Base-by-base conservation (phyloP, 2,797 vertebrate species). In the Ceryle rudis region DNA sequence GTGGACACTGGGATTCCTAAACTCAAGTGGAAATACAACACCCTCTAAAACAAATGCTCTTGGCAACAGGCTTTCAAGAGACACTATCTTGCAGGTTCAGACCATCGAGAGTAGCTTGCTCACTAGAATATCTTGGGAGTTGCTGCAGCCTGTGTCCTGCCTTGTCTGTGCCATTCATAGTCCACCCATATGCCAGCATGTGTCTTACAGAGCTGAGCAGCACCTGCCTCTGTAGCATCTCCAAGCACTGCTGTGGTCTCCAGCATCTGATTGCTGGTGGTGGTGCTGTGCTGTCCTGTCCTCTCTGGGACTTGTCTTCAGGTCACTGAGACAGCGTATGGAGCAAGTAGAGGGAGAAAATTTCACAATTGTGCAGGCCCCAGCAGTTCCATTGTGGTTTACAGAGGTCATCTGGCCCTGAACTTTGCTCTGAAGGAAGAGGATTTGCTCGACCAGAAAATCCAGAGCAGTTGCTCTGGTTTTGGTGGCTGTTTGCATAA, bases 101-200 rank as follows among this genome's bases (percentile, higher is more conserved):
- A 2, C 17, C 51, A 17, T 21, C 35, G 25, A 25, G 44, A 81
- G 47, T 35, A 37, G 19, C 23, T 91, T 80, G n/a, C 9, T 81
- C 19, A 11, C 55, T 69, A 1, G 44, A 54, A 78, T 49, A 69
- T 74, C 72, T 51, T 46, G 64, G 33, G 42, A 41, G 15, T 22
- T 89, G 39, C 55, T 80, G 60, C 35, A 62, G 70, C 33, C 23
- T 65, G 33, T 10, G 42, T 75, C 37, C 70, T 86, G 54, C 29
- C 21, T 10, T 69, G n/a, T 16, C 46, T 41, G 33, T 70, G 57
- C 19, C 16, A 4, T 72, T 42, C 11, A 1, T 5, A 73, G 42
- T n/a, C 37, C 16, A 13, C 51, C 42, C 9, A 0, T 26, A 11
- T 54, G 47, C 35, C 42, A 21, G 18, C 0, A 0, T 10, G 6